Evolutionary conservation across 2,888 invertebrate genomes (phyloP).

Genomic region (Diogma glabrata): DNA sequence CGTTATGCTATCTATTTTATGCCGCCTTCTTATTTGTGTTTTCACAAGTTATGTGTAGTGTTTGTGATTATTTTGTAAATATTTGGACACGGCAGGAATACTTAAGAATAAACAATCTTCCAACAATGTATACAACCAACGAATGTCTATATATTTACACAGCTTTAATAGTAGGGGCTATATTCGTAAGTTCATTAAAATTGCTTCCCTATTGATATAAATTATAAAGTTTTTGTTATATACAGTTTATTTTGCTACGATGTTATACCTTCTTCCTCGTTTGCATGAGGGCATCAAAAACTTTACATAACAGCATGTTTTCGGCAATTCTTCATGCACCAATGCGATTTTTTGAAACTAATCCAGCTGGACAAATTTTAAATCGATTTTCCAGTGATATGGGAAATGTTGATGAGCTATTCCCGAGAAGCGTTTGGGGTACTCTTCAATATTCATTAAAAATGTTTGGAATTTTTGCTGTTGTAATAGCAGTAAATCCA

Average conservation of each 20-base stretch:
- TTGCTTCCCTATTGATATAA: no score
- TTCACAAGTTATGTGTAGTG: conserved; percentile 44
- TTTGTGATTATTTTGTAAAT: conserved; percentile 49
- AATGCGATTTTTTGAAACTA: conserved; percentile 77
- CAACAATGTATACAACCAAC: conserved; percentile 16
- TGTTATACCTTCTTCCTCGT: conserved; percentile 60
- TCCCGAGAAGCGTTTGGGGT: conserved; percentile 44
- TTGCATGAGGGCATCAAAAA: conserved; percentile 65
- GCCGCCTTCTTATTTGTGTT: conserved; percentile 37
- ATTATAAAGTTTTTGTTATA: not conserved
- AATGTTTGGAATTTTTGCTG: conserved; percentile 62
- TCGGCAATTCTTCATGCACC: conserved; percentile 59
- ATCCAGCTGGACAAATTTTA: conserved; percentile 63
- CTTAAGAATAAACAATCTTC: conserved; percentile 24
- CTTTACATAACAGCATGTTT: conserved; percentile 79
- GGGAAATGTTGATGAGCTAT: conserved; percentile 46
- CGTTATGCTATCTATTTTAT: no score
- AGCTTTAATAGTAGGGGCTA: conserved; percentile 12
- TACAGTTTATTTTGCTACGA: conserved; percentile 39
- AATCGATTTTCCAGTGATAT: conserved; percentile 70
- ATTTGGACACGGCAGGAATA: conserved; percentile 42
- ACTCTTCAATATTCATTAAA: conserved; percentile 41
- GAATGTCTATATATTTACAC: conserved; percentile 36
- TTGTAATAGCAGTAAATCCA: conserved; percentile 59
- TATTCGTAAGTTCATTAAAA: conserved; percentile 26